Conservation (phyloP, 2,888 invertebrate genomes). For the Creontiades dilutus region DNA sequence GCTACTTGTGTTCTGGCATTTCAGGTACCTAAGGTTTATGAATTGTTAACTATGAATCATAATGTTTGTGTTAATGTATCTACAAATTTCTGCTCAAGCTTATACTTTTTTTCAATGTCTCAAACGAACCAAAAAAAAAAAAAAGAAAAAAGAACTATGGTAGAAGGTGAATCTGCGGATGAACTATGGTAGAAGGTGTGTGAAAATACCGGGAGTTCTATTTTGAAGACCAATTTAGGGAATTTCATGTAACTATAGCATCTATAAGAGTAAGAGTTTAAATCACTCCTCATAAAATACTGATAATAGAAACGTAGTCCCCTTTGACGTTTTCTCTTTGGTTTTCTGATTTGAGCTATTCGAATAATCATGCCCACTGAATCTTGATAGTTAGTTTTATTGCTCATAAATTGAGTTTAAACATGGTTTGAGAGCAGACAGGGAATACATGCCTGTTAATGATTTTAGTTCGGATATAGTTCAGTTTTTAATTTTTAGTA, state of each 20-base stretch:
- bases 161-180: not conserved
- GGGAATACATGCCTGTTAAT: not conserved
- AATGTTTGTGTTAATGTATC: too few relatives aligned
- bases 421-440: not conserved
- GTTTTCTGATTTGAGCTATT: not conserved
- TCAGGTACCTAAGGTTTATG: too few relatives aligned
- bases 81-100: too few relatives aligned
- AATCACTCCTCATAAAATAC: not conserved
- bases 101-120: too few relatives aligned
- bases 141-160: not conserved
- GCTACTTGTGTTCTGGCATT: too few relatives aligned
- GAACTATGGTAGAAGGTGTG: not conserved
- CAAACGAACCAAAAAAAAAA: not conserved
- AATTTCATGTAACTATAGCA: not conserved
- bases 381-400: not conserved
- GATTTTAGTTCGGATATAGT: not conserved
- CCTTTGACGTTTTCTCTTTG: not conserved
- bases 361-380: not conserved
- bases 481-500: too few relatives aligned
- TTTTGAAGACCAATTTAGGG: slow-evolving; percentile 3
- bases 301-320: not conserved
- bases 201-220: not conserved
- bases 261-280: not conserved
- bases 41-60: too few relatives aligned
- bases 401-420: not conserved